Evolutionary conservation across 2,888 invertebrate species (phyloP).

Genomic region (Oligia fasciuncula): DNA sequence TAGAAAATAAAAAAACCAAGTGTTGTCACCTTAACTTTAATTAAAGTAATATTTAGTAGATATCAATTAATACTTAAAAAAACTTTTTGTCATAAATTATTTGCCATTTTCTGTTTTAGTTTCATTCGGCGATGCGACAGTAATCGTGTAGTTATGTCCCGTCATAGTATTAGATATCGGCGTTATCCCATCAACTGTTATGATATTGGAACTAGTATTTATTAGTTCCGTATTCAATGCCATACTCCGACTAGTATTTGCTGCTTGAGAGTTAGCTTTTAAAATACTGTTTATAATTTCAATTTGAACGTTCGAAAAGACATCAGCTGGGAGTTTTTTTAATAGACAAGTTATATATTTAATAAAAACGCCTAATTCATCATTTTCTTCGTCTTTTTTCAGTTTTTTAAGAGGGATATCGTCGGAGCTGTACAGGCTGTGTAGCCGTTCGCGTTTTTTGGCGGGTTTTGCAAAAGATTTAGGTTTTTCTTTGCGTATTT

Average conservation of each 20-base stretch:
- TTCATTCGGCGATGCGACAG: slow-evolving; percentile 19
- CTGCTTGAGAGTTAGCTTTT: slow-evolving; percentile 67
- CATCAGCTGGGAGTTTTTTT: slow-evolving; percentile 73
- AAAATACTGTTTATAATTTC: slow-evolving; percentile 80
- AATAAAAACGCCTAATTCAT: slow-evolving; percentile 76
- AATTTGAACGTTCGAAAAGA: slow-evolving; percentile 74
- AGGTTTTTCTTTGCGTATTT: slow-evolving; percentile 5
- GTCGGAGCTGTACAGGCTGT: slow-evolving; percentile 6
- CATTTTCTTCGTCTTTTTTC: slow-evolving; percentile 34
- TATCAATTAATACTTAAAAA: neutral
- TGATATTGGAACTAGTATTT: slow-evolving; percentile 22
- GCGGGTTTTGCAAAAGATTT: slow-evolving; percentile 1
- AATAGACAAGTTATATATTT: slow-evolving; percentile 76
- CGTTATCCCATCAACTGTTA: slow-evolving; percentile 44
- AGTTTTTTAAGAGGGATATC: slow-evolving; percentile 10
- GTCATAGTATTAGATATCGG: neutral
- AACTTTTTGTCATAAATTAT: neutral
- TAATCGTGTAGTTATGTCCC: slow-evolving; percentile 52
- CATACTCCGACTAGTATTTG: slow-evolving; percentile 36
- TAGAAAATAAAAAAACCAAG: neutral
- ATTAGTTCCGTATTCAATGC: slow-evolving; percentile 15
- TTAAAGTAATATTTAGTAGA: slow-evolving; percentile 4
- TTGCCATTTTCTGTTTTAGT: neutral
- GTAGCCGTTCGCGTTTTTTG: slow-evolving; percentile 10
- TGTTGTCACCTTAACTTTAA: slow-evolving; percentile 1